Percentiles rank a stretch among this genome's conserved stretches.
These are phyloP conservation scores for Ancistrus triradiatus DNA, from an alignment of 2,113 vertebrate genomes.

Conservation along the genomic window DNA sequence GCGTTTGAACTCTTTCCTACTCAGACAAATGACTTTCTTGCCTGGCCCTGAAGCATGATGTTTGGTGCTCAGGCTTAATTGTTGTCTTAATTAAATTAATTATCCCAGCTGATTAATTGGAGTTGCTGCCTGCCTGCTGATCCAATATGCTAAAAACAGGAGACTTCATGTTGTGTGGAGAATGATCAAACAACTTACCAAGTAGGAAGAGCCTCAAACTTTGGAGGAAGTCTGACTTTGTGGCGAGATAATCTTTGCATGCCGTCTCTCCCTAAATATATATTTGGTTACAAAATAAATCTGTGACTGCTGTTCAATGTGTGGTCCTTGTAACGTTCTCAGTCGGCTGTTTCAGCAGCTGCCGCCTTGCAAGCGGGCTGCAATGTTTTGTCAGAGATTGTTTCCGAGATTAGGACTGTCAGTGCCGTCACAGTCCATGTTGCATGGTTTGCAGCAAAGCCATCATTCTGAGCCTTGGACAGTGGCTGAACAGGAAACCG, in stretches of 20 bases:
- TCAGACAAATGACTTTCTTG: slow-evolving; percentile 4
- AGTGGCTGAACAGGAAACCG: not conserved
- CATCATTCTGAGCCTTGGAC: not conserved
- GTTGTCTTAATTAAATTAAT: slow-evolving; percentile 35
- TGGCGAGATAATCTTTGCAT: slow-evolving; percentile 14
- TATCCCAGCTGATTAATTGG: slow-evolving; percentile 37
- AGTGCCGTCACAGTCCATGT: not conserved
- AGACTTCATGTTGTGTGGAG: not conserved
- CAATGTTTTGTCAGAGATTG: slow-evolving; percentile 17
- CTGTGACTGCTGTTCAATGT: not conserved
- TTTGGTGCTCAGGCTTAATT: slow-evolving; percentile 34
- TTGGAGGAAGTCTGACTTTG: not conserved
- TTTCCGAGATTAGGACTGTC: slow-evolving; percentile 7
- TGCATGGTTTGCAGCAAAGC: slow-evolving; percentile 7
- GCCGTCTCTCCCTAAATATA: not conserved
- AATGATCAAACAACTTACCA: not conserved
- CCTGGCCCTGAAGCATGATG: slow-evolving; percentile 13
- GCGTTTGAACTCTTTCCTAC: slow-evolving; percentile 6
- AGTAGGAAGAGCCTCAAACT: not conserved
- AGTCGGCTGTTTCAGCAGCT: slow-evolving; percentile 1
- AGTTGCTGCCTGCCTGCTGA: slow-evolving; percentile 12
- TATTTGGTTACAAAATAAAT: slow-evolving; percentile 6
- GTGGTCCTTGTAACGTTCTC: not conserved
- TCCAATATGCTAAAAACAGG: slow-evolving; percentile 5
- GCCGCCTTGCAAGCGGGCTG: not conserved